Base-by-base conservation (phyloP, 2,113 vertebrate genomes). In the Microtus ochrogaster region DNA sequence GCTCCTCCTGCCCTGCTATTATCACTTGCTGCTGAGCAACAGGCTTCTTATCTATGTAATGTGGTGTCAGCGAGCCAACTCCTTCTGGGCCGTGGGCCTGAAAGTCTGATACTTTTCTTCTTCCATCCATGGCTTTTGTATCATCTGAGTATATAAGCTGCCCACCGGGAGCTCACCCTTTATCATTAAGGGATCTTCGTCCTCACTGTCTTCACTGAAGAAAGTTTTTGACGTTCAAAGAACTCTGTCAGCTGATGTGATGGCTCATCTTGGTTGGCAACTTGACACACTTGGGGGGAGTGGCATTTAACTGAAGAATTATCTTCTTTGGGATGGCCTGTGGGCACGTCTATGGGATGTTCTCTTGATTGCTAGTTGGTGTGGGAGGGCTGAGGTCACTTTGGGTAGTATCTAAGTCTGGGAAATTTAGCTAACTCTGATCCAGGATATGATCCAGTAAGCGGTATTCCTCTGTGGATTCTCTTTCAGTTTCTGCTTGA, bases 21-120 rank as follows among this genome's bases (percentile, higher is more conserved):
- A 74, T 93, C 98, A 93, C 73, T 97, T 73, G 95, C 98, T 97
- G 92, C 97, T 97, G 55, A 44, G 97, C 96, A 98, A 94, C 74
- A 76, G 92, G 87, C 73, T 13, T 16, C 97, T 97, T 95, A 65
- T 94, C 33, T 94, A 90, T 94, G 65, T 66, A 92, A 81, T 77
- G 94, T 96, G 44, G 92, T 68, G 66, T 33, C 0, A 1, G 85
- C 83, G 96, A 91, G 28, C 66, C 73, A 87, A 65, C 28, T 68
- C 81, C 22, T 52, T 52, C 58, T 1, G 90, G 81, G 74, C 72
- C 92, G 0, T 81, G 66, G 90, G 44, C 81, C 58, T 79, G 90
- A 81, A 70, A 49, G 74, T 44, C 41, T 92, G 24, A 82, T 39
- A 33, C 90, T 96, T 44, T 52, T 65, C 74, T 33, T 87, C 47